Percentiles rank a stretch among this genome's conserved stretches.
Conservation (phyloP, 2,797 vertebrate species). For the Antennarius maculatus region DNA sequence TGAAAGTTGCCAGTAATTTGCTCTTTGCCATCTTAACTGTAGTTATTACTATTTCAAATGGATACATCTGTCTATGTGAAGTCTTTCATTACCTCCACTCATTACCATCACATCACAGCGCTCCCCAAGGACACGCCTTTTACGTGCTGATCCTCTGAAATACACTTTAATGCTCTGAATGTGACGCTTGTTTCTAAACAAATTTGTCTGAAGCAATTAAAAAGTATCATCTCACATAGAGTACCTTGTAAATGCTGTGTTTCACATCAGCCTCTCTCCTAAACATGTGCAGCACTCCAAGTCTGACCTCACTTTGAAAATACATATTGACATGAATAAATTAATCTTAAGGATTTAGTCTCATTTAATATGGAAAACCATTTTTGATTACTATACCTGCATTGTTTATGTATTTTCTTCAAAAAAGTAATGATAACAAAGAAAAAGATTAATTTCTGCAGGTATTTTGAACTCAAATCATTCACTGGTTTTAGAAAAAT, state of each 20-base stretch:
- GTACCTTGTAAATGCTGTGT: conserved; percentile 62
- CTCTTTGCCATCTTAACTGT: conserved; percentile 86
- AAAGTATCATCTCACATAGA: conserved; percentile 81
- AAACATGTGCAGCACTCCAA: conserved; percentile 34
- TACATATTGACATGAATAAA: conserved; percentile 39
- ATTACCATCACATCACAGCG: conserved; percentile 80
- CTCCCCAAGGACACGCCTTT: conserved; percentile 84
- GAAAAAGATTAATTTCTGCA: not conserved
- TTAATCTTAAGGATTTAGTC: conserved; percentile 44
- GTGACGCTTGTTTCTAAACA: conserved; percentile 82
- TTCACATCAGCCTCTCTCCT: conserved; percentile 64
- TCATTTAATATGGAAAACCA: conserved; percentile 39
- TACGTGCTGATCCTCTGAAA: conserved; percentile 83
- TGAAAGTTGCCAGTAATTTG: conserved; percentile 84
- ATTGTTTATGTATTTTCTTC: conserved; percentile 19
- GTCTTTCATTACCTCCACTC: conserved; percentile 88
- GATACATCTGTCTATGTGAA: conserved; percentile 87
- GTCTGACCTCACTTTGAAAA: conserved; percentile 62
- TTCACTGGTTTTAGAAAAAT: not conserved
- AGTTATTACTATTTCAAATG: conserved; percentile 88
- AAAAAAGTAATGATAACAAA: too few species aligned
- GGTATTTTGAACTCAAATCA: not conserved
- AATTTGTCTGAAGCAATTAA: conserved; percentile 87
- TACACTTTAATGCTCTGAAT: conserved; percentile 83
- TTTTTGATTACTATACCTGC: conserved; percentile 22